Percentiles rank a stretch among this genome's conserved stretches.
These are phyloP conservation scores for Thrips palmi DNA, from an alignment of 1,140 invertebrate species.

Conservation along the genomic window DNA sequence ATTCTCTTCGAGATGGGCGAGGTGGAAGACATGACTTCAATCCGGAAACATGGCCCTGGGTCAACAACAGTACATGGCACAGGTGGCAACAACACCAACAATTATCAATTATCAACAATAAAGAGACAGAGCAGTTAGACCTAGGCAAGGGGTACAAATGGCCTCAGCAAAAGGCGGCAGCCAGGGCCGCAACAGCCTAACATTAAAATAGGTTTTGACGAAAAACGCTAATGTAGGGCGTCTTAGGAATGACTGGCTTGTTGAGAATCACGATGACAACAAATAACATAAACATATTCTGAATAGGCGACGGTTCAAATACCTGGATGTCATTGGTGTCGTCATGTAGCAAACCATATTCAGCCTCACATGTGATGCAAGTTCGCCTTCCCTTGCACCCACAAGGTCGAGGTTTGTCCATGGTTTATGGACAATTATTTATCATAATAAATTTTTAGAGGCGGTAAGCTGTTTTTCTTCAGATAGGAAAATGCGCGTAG, in stretches of 20 bases:
- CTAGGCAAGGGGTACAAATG: no score
- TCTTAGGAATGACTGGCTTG: constrained; percentile 9
- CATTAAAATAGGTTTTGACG: neutral
- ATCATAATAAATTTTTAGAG: neutral
- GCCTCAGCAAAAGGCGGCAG: no score
- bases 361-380: constrained; percentile 65
- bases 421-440: constrained; percentile 18
- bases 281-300: constrained; percentile 19
- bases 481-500: no score
- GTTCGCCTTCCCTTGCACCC: constrained; percentile 84
- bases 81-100: no score
- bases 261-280: constrained; percentile 8
- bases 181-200: no score
- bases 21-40: no score
- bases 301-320: constrained; percentile 15
- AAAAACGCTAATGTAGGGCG: neutral
- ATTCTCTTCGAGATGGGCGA: no score
- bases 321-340: constrained; percentile 13
- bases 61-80: no score
- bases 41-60: no score
- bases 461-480: neutral
- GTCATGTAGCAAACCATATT: constrained; percentile 37
- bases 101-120: no score
- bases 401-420: constrained; percentile 56
- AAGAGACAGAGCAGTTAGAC: no score